These are phyloP conservation scores for Pitangus sulphuratus DNA, from an alignment of 2,797 vertebrate species.

Conservation along the genomic window DNA sequence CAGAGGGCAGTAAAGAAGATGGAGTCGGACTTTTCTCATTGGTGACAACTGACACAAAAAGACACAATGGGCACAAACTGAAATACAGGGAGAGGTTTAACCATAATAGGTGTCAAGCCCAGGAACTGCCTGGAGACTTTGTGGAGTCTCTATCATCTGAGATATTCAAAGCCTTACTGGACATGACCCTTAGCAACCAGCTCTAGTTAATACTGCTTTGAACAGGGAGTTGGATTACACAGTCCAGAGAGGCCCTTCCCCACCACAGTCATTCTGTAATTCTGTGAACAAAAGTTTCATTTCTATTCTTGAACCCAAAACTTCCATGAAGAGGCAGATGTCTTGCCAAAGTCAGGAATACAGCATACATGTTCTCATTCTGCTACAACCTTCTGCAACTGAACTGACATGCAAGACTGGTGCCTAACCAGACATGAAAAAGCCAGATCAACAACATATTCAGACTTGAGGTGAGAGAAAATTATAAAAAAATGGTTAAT, in stretches of 20 bases:
- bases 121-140: not conserved
- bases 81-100: not conserved
- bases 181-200: not conserved
- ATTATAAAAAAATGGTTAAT: not conserved
- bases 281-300: not conserved
- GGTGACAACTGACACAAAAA: not conserved
- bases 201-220: not conserved
- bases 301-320: not conserved
- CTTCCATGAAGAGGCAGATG: not conserved
- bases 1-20: not conserved
- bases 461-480: not conserved
- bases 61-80: not conserved
- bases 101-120: not conserved
- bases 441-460: not conserved
- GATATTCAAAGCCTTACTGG: not conserved
- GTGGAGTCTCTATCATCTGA: not conserved
- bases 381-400: not conserved
- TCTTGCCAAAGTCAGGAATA: not conserved
- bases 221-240: accelerated
- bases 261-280: not conserved
- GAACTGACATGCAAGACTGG: not conserved
- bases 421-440: accelerated
- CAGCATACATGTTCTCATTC: not conserved
- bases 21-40: not conserved
- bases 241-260: not conserved